Percentiles rank a stretch among this genome's conserved stretches.
These are phyloP conservation scores for Microplitis demolitor DNA, from an alignment of 1,140 invertebrate species.

Conservation along the genomic window DNA sequence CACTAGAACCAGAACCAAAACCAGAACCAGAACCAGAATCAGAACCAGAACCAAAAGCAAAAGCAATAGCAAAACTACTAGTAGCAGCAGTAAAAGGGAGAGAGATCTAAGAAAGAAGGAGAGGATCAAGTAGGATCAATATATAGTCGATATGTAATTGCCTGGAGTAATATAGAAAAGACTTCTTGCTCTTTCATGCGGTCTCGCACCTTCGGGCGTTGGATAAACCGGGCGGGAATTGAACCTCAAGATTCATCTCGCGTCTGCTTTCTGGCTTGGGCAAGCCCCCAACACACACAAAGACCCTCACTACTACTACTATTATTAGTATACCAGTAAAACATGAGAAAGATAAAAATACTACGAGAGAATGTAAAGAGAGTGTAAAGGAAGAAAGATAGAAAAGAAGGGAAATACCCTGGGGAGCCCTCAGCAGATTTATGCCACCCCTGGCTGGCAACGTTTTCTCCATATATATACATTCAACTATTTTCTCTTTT, in stretches of 20 bases:
- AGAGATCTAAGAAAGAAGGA: background rate
- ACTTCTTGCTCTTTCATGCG: conserved; percentile 32
- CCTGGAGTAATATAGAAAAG: conserved; percentile 25
- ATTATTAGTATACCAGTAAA: too few relatives aligned
- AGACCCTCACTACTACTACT: too few relatives aligned
- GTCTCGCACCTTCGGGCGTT: conserved; percentile 40
- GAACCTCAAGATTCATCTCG: conserved; percentile 56
- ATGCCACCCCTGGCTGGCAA: conserved; percentile 52
- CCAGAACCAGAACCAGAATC: background rate
- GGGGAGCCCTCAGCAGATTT: conserved; percentile 59
- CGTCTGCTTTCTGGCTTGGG: conserved; percentile 35
- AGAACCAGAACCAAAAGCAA: background rate
- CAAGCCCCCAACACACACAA: background rate
- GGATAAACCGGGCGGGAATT: conserved; percentile 54
- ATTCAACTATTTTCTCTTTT: conserved; percentile 21
- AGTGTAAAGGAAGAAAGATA: conserved; percentile 28
- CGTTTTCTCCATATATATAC: conserved; percentile 32
- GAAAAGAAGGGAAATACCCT: conserved; percentile 55
- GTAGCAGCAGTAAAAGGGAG: background rate
- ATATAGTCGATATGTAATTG: conserved; percentile 33
- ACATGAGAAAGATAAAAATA: too few relatives aligned
- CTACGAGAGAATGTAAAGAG: too few relatives aligned
- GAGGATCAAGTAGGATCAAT: conserved; percentile 25
- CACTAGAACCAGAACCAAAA: too few relatives aligned
- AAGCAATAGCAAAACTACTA: background rate